Evolutionary conservation across 2,797 vertebrate genomes (phyloP), one percentile per base, ranked within the genome.

Genomic region (Eidolon dupreanum): DNA sequence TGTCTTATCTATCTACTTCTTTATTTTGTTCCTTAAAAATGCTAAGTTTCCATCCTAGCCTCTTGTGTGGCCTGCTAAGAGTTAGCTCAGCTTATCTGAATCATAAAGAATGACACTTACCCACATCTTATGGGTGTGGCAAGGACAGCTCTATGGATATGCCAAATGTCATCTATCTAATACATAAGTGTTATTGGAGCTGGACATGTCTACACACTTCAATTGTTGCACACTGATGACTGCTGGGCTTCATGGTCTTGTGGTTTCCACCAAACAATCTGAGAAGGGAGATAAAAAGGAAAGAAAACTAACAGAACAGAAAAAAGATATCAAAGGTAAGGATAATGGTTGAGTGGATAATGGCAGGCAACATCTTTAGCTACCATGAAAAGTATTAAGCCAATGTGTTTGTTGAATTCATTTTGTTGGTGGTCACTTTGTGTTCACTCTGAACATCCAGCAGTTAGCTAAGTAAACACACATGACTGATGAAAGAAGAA

Each of bases 401-500:
- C 74, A 57, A 77, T 31, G 78, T 97, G 96, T 97, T 97, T 94
- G 98, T 97, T 97, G 98, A 98, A 98, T 97, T 97, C 95, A 95
- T 99, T 98, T 98, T 98, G 98, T 98, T 98, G 98, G 98, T 99
- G 98, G 98, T 98, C 98, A 97, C 97, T 98, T 96, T 97, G 89
- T 98, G 96, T 92, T 98, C 97, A 97, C 97, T 98, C 98, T 95
- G 97, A 98, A 98, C 97, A 97, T 98, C 98, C 97, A 98, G 98
- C 98, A 98, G 98, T 98, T 98, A 98, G 98, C 98, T 98, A 98
- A 98, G 98, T 98, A 98, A 99, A 98, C 97, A 98, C 98, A 98
- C 97, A 94, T 99, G 98, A 99, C 98, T 98, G 98, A 98, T 98
- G 98, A 98, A 99, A 99, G 98, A 99, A 99, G 98, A 99, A 99